Evolutionary conservation across 2,888 invertebrate species (phyloP), one percentile per base, ranked within the genome.

Genomic region (Eristalis tenax): DNA sequence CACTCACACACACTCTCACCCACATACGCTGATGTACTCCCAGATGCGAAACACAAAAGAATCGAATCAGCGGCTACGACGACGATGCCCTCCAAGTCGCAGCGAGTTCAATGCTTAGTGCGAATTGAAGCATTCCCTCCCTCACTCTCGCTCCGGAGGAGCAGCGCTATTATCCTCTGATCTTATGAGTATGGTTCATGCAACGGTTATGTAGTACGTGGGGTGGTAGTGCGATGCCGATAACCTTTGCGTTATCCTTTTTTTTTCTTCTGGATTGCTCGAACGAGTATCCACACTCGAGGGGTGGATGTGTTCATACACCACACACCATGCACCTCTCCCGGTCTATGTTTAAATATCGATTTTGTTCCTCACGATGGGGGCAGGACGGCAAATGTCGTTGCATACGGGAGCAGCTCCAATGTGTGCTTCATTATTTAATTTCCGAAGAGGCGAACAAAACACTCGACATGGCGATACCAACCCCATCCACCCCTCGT

Each of bases 381-480:
- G 74, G 74, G 56, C 80, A 74, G 35, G 2, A 71, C 57, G 57
- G 70, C 64, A 74, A 74, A 81, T 63, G 63, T 63, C 68, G 68
- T 56, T 81, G 81, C 81, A 81, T 74, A 68, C 40, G 28, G 69
- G 18, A 74, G 63, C 56, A 10, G 64, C 68, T 23, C 61, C 80
- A 74, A 61, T 80, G 73, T 74, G 68, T 80, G 73, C 68, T 80
- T 81, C 81, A 74, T 81, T 81, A 81, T 81, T 69, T 81, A 75
- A 81, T 81, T 75, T 81, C 69, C 81, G 68, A 81, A 38, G 22
- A 64, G 18, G 26, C 50, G 77, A 61, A 71, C 28, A 68, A 59
- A 40, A 73, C 38, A 73, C 43, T 43, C 61, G 64, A 35, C 63
- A 26, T 26, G 70, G 10, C 56, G 40, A 64, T 22, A 11, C 4